A percentile compares a stretch with the other conserved stretches of the same genome.
phyloP scores from a whole-genome alignment of 2,888 invertebrate genomes.

The Euzophera pinguis region DNA sequence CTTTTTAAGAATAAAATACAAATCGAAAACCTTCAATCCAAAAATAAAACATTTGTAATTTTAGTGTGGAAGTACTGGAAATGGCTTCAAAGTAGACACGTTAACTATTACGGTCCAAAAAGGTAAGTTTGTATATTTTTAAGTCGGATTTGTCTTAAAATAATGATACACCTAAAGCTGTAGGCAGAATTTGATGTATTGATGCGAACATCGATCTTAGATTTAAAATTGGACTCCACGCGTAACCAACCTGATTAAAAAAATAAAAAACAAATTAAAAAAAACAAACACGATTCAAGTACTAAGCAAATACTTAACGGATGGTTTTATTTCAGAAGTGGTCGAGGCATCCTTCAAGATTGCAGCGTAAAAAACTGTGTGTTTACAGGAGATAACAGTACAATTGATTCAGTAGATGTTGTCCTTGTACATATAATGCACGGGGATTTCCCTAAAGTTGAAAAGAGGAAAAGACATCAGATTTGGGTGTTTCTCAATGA shows the following conservation, averaged over 20 bases:
- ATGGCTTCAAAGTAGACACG: conserved; percentile 76
- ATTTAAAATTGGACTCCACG: no score
- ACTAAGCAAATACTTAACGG: no score
- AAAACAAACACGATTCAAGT: no score
- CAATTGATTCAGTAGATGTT: conserved; percentile 79
- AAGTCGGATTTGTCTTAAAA: no score
- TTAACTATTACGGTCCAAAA: conserved; percentile 28
- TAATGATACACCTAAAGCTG: no score
- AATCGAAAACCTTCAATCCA: conserved; percentile 4
- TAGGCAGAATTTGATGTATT: no score
- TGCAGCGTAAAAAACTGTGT: conserved; percentile 83
- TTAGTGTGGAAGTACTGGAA: conserved; percentile 81
- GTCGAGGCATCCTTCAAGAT: conserved; percentile 73
- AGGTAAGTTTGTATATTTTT: neutral
- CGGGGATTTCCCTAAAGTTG: conserved; percentile 35
- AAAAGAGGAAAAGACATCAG: conserved; percentile 61
- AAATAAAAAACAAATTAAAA: no score
- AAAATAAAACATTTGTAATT: conserved; percentile 61
- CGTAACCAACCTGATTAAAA: no score
- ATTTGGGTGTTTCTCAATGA: conserved; percentile 86
- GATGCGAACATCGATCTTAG: no score
- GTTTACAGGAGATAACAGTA: conserved; percentile 74
- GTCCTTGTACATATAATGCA: conserved; percentile 79
- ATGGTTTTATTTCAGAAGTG: conserved; percentile 32
- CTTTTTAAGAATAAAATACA: conserved; percentile 38